phyloP scores from a whole-genome alignment of 2,113 vertebrate genomes.

The Sinosuthora webbiana region DNA sequence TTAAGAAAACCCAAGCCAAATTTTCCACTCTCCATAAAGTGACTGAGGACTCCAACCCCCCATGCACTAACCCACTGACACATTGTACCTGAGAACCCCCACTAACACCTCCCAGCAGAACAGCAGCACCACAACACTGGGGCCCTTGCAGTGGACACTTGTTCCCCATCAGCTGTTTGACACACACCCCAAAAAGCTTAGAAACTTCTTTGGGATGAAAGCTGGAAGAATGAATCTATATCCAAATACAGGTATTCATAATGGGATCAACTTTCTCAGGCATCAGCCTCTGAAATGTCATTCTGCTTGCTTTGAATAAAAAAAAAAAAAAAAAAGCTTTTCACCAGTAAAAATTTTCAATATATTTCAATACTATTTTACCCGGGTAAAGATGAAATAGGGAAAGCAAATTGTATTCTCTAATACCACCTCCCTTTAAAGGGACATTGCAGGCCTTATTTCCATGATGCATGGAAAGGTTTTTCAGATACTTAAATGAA shows the following conservation, averaged over 20 bases:
- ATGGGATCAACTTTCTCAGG: not conserved
- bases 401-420: not conserved
- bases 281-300: not conserved
- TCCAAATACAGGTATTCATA: not conserved
- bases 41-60: not conserved
- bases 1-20: conserved; percentile 11
- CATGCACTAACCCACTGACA: not conserved
- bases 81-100: not conserved
- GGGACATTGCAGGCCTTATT: not conserved
- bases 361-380: not conserved
- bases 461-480: not conserved
- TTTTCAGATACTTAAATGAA: not conserved
- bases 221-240: not conserved
- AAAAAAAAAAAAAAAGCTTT: not conserved
- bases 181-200: not conserved
- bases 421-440: not conserved
- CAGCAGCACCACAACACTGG: not conserved
- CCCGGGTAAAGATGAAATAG: not conserved
- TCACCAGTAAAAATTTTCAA: not conserved
- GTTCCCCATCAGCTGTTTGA: not conserved
- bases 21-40: not conserved
- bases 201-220: not conserved
- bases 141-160: not conserved
- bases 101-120: not conserved
- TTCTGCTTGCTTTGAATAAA: not conserved